These are phyloP conservation scores for Metallyticus violacea DNA, from an alignment of 2,888 invertebrate genomes.

Conservation along the genomic window DNA sequence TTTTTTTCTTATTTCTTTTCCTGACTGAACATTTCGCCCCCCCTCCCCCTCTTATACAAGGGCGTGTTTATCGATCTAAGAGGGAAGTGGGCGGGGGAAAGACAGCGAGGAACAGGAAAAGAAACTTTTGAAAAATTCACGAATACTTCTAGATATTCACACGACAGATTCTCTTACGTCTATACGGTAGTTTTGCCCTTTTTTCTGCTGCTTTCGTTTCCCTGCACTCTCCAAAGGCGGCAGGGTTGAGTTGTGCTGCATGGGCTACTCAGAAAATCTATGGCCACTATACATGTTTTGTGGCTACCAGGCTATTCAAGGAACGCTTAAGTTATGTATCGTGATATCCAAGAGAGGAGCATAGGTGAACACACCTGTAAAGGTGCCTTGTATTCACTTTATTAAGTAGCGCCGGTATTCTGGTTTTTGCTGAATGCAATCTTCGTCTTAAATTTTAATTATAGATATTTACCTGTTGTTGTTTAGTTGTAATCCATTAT, in stretches of 20 bases:
- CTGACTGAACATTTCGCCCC: not conserved
- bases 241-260: not conserved
- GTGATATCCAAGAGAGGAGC: not conserved
- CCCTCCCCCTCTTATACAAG: not conserved
- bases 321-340: not conserved
- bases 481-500: too few relatives aligned
- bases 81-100: not conserved
- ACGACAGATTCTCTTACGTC: not conserved
- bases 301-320: not conserved
- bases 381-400: too few relatives aligned
- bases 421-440: too few relatives aligned
- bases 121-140: not conserved
- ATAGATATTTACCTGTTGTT: too few relatives aligned
- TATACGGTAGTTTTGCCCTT: not conserved
- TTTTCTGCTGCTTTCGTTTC: not conserved
- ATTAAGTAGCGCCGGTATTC: too few relatives aligned
- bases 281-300: not conserved
- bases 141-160: not conserved
- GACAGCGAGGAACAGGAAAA: not conserved
- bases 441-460: too few relatives aligned
- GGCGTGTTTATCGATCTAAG: not conserved
- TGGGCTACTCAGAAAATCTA: slow-evolving; percentile 15
- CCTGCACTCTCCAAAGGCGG: not conserved
- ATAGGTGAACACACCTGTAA: too few relatives aligned
- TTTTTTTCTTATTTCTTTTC: not conserved